Conservation (phyloP, 2,797 vertebrate genomes). For the Sebastes matsubarae region DNA sequence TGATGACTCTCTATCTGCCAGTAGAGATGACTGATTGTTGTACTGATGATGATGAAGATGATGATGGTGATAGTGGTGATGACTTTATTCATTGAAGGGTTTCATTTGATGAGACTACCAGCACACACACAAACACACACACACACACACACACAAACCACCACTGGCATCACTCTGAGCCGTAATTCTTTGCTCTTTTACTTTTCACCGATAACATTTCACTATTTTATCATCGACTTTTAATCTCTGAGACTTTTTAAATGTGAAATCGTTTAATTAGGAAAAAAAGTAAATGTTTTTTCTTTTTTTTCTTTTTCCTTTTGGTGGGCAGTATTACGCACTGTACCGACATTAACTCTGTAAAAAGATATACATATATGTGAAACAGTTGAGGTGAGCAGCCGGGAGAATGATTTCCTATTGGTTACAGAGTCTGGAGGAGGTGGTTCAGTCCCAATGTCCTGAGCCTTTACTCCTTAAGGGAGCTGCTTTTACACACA, state of each 20-base stretch:
- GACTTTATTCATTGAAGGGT: constrained; percentile 15
- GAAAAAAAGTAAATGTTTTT: constrained; percentile 39
- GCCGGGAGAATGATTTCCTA: constrained; percentile 48
- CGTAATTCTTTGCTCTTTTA: constrained; percentile 69
- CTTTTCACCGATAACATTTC: constrained; percentile 77
- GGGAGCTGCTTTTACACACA: constrained; percentile 36
- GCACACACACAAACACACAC: constrained; percentile 28
- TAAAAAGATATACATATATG: constrained; percentile 82
- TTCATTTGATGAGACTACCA: constrained; percentile 50
- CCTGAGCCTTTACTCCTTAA: constrained; percentile 29
- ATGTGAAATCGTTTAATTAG: constrained; percentile 73
- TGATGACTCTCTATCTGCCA: constrained; percentile 71
- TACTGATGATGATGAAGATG: background rate
- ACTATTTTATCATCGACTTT: constrained; percentile 77
- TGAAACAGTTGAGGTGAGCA: constrained; percentile 71
- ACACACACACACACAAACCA: constrained; percentile 29
- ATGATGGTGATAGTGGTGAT: background rate
- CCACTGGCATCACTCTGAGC: constrained; percentile 69
- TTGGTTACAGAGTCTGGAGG: constrained; percentile 52
- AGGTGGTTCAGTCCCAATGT: constrained; percentile 43
- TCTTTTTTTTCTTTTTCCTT: constrained; percentile 11
- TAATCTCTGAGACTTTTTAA: constrained; percentile 76
- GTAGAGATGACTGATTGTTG: constrained; percentile 59
- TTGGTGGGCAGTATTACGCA: constrained; percentile 65
- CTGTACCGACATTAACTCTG: constrained; percentile 74